Evolutionary conservation across 1,140 invertebrate genomes (phyloP).

Genomic region (Brachionus rubens): DNA sequence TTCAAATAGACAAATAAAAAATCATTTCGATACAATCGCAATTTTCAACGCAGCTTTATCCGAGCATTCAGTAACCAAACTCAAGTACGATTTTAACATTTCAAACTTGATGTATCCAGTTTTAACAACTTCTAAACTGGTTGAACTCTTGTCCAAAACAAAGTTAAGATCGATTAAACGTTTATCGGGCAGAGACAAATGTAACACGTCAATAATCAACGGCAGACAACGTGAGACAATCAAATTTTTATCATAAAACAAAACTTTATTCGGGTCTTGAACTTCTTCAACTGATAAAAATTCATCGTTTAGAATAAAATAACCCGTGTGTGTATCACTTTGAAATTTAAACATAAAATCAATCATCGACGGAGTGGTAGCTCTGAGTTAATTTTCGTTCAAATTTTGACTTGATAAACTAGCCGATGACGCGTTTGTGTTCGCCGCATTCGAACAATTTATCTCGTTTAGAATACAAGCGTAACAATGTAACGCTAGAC

Average conservation of each 20-base stretch:
- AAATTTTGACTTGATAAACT: background rate
- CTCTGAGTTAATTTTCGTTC: background rate
- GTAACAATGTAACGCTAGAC: background rate
- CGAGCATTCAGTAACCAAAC: background rate
- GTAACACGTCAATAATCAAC: background rate
- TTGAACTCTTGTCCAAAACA: background rate
- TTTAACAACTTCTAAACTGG: background rate
- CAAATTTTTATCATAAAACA: background rate
- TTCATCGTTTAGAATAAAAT: background rate
- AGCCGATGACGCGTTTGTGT: background rate
- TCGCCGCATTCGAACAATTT: background rate
- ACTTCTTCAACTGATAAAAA: background rate
- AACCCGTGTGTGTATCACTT: background rate
- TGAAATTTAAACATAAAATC: background rate
- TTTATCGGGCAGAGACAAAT: background rate
- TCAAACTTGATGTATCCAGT: background rate
- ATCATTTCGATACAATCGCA: background rate
- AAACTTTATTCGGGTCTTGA: background rate
- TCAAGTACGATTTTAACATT: background rate
- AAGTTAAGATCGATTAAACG: background rate
- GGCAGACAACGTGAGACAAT: background rate
- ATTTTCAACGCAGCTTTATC: slow-evolving; percentile 3
- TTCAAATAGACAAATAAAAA: background rate
- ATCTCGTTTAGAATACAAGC: background rate
- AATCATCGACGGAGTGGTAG: background rate